These are phyloP conservation scores for Parauchenoglanis ngamensis DNA, from an alignment of 2,797 vertebrate species.

Conservation along the genomic window DNA sequence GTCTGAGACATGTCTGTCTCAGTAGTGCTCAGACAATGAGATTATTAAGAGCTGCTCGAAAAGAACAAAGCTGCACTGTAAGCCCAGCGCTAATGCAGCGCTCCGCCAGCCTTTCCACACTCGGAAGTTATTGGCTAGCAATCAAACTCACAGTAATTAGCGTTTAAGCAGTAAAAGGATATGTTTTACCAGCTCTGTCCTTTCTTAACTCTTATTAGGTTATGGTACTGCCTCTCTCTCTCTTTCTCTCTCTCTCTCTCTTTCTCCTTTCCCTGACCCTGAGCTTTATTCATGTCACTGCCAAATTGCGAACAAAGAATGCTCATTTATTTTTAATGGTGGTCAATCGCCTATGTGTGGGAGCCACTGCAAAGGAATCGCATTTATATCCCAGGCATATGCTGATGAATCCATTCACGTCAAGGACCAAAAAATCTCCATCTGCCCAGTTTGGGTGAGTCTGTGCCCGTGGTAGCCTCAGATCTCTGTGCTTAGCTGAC, in stretches of 20 bases:
- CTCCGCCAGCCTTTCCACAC: not conserved
- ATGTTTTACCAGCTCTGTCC: not conserved
- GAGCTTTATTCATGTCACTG: not conserved
- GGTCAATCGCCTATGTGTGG: not conserved
- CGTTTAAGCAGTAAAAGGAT: not conserved
- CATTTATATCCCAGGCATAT: not conserved
- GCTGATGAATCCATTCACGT: not conserved
- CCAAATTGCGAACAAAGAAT: not conserved
- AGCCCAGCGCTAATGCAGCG: not conserved
- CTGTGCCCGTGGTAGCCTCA: too few species aligned
- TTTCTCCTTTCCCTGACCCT: not conserved
- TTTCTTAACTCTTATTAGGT: not conserved
- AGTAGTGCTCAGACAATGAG: not conserved
- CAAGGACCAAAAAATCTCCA: not conserved
- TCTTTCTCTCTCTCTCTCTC: not conserved
- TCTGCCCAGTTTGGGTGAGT: too few species aligned
- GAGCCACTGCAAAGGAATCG: conserved; percentile 4
- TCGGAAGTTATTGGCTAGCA: not conserved
- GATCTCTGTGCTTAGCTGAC: too few species aligned
- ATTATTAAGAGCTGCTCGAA: not conserved
- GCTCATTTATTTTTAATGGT: not conserved
- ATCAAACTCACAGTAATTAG: not conserved
- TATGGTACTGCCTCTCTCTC: not conserved
- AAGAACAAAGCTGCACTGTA: not conserved
- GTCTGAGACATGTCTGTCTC: not conserved